Conservation (phyloP, 2,113 vertebrate species). For the Pelmatolapia mariae region DNA sequence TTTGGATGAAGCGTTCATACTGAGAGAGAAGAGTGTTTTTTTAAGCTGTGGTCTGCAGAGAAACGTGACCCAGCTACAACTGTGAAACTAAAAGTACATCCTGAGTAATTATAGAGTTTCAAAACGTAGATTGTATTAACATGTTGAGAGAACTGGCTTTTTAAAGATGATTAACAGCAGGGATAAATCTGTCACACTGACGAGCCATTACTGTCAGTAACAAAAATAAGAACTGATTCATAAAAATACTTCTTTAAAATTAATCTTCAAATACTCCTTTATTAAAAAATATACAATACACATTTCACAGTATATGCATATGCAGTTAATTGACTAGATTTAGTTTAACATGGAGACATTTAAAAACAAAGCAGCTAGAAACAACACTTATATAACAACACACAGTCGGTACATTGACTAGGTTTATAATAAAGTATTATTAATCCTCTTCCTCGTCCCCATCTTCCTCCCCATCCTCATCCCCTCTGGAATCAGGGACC, state of each 20-base stretch:
- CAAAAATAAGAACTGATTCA: neutral
- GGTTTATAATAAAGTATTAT: neutral
- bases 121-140: neutral
- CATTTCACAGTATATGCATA: neutral
- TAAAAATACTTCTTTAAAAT: neutral
- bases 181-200: neutral
- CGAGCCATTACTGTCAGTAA: neutral
- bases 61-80: neutral
- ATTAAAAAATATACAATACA: neutral
- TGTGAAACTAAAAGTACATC: neutral
- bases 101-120: neutral
- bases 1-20: neutral
- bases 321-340: neutral
- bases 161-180: neutral
- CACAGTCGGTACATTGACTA: neutral
- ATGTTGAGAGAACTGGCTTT: neutral
- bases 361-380: neutral
- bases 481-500: conserved; percentile 75
- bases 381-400: neutral
- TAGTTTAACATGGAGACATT: neutral
- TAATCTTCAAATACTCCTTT: neutral
- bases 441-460: conserved; percentile 38
- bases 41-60: neutral
- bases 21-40: neutral
- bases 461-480: neutral